Percentiles rank a stretch among this genome's conserved stretches.
Conservation (phyloP, 2,888 invertebrate species). For the Epicampocera succincta region DNA sequence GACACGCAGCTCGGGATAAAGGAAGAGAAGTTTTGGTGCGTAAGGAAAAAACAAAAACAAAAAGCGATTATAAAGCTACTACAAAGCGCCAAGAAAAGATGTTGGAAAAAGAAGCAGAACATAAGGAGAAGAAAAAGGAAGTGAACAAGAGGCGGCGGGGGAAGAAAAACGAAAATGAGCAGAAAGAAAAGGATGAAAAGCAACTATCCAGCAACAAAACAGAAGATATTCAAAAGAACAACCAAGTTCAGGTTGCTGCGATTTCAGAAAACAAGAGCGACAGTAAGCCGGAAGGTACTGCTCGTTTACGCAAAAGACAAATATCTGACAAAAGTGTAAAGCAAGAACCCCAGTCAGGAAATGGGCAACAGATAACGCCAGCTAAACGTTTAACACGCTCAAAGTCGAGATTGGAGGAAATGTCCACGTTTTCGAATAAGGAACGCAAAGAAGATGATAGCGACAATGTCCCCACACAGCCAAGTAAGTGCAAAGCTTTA, state of each 20-base stretch:
- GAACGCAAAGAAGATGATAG: conserved; percentile 1
- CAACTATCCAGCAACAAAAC: too few relatives aligned
- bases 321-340: not conserved
- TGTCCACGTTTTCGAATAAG: not conserved
- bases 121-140: not conserved
- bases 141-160: not conserved
- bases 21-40: conserved; percentile 10
- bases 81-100: not conserved
- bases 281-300: not conserved
- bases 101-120: not conserved
- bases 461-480: conserved; percentile 18
- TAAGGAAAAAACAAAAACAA: not conserved
- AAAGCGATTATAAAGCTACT: not conserved
- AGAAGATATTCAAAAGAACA: not conserved
- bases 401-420: conserved; percentile 46
- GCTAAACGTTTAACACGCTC: conserved; percentile 57
- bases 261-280: not conserved
- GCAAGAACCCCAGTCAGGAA: not conserved
- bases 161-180: not conserved
- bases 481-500: conserved; percentile 28
- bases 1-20: conserved; percentile 58
- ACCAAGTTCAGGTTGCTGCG: not conserved
- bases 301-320: conserved; percentile 9
- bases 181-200: not conserved
- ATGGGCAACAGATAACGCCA: not conserved